Evolutionary conservation across 2,113 vertebrate species (phyloP).

Genomic region (Diphyllodes magnificus): DNA sequence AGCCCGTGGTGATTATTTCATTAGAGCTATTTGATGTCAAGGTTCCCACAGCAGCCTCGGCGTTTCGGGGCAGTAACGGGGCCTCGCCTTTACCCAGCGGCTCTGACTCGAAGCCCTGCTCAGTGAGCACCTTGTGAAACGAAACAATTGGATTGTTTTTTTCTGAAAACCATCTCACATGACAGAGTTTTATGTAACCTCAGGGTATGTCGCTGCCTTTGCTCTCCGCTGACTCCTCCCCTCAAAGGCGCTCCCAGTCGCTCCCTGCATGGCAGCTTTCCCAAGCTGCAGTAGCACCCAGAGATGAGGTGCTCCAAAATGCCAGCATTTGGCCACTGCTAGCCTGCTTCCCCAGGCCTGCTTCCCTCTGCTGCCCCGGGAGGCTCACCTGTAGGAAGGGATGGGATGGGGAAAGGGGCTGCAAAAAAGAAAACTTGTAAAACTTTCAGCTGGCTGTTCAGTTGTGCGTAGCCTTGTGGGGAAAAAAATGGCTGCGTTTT

Average conservation of each 20-base stretch:
- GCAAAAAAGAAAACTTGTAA: background rate
- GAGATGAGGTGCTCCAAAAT: accelerated
- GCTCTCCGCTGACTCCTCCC: background rate
- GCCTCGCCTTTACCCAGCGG: background rate
- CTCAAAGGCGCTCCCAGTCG: accelerated
- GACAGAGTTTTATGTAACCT: background rate
- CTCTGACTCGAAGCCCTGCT: background rate
- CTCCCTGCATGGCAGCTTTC: background rate
- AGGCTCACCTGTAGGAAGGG: accelerated
- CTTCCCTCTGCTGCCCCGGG: background rate
- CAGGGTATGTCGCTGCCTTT: background rate
- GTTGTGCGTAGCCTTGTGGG: no score
- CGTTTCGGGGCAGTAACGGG: accelerated
- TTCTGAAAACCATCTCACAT: background rate
- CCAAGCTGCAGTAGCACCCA: background rate
- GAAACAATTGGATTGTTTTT: background rate
- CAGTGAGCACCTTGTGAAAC: background rate
- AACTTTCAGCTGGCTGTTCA: background rate
- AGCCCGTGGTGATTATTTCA: background rate
- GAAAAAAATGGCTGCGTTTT: accelerated
- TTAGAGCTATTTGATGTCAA: background rate
- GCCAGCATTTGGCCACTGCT: accelerated
- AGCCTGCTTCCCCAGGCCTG: no score
- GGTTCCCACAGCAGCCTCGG: background rate
- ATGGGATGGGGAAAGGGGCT: background rate